Base-by-base conservation (phyloP, 2,113 vertebrate species). In the Drymodes brunneopygia region DNA sequence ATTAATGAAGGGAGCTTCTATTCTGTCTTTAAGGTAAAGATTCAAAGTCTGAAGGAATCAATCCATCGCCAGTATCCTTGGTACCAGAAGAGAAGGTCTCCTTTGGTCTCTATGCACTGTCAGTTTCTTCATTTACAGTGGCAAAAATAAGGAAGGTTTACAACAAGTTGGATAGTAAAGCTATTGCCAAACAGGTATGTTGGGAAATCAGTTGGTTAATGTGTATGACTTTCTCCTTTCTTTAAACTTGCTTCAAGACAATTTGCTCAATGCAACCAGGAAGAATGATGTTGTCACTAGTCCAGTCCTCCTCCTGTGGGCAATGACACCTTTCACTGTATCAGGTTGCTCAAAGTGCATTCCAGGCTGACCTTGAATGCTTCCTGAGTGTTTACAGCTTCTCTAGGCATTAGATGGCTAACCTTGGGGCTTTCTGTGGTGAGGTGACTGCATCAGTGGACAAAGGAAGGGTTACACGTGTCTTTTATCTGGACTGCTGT, bases 81-180 rank as follows among this genome's bases (percentile, higher is more conserved):
- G 98, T 99, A 5, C 99, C 99, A 6, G 99, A 99, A 91, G 99
- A 99, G 94, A 99, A 99, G 90, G 99, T 99, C 24, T 99, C 99
- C 21, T 99, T 99, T 96, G 99, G 99, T 47, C 98, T 99, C 33
- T 99, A 98, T 62, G 99, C 99, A 0, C 98, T 99, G 48, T 99
- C 99, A 0, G 98, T 99, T 78, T 99, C 99, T 28, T 98, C 98
- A 9, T 98, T 99, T 67, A 99, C 99, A 5, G 99, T 99, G 86
- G 99, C 99, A 75, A 99, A 98, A 96, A 99, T 99, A 96, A 98
- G 99, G 84, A 99, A 99, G 91, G 98, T 99, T 85, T 99, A 99
- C 97, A 99, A 99, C 98, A 99, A 99, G 70, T 95, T 99, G 97
- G 99, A 99, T 88, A 99, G 99, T 97, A 99, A 99, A 97, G 99